These are phyloP conservation scores for Oryzias sinensis DNA, from an alignment of 2,797 vertebrate species.

Conservation along the genomic window DNA sequence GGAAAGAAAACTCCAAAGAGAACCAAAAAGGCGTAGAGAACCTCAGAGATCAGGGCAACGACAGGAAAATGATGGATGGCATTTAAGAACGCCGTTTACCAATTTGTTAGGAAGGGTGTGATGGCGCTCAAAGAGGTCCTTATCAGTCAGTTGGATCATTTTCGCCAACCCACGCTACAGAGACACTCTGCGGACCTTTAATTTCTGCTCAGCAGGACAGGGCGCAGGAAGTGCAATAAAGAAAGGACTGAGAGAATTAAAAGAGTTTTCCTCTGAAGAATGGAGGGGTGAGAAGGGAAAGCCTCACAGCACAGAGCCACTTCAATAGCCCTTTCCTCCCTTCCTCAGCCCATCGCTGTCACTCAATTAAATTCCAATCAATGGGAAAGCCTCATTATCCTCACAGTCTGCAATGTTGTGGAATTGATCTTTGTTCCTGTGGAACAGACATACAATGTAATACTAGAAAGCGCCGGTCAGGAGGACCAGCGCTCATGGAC, in stretches of 20 bases:
- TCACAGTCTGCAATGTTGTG: slow-evolving; percentile 52
- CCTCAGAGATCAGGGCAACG: too few species aligned
- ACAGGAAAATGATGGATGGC: slow-evolving; percentile 25
- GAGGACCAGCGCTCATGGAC: slow-evolving; percentile 2
- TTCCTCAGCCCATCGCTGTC: slow-evolving; percentile 50
- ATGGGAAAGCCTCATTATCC: slow-evolving; percentile 73
- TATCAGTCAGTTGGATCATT: slow-evolving; percentile 45
- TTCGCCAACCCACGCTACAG: not conserved
- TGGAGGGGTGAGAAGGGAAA: slow-evolving; percentile 9
- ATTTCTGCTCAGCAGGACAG: not conserved
- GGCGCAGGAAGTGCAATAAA: slow-evolving; percentile 2
- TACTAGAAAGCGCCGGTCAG: slow-evolving; percentile 38
- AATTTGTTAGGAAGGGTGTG: slow-evolving; percentile 33
- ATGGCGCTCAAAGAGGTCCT: slow-evolving; percentile 33
- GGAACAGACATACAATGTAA: slow-evolving; percentile 40
- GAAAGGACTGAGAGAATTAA: slow-evolving; percentile 10
- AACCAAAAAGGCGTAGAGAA: slow-evolving; percentile 6
- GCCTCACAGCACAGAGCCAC: slow-evolving; percentile 26
- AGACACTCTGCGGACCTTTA: slow-evolving; percentile 17
- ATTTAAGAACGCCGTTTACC: slow-evolving; percentile 32
- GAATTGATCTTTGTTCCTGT: slow-evolving; percentile 63
- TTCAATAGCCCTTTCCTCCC: slow-evolving; percentile 53
- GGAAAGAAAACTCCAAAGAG: slow-evolving; percentile 5
- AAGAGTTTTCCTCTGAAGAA: slow-evolving; percentile 26
- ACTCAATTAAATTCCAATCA: slow-evolving; percentile 74